A percentile compares a stretch with the other conserved stretches of the same genome.
Conservation (phyloP, 2,888 invertebrate genomes). For the Conistra vaccinii region DNA sequence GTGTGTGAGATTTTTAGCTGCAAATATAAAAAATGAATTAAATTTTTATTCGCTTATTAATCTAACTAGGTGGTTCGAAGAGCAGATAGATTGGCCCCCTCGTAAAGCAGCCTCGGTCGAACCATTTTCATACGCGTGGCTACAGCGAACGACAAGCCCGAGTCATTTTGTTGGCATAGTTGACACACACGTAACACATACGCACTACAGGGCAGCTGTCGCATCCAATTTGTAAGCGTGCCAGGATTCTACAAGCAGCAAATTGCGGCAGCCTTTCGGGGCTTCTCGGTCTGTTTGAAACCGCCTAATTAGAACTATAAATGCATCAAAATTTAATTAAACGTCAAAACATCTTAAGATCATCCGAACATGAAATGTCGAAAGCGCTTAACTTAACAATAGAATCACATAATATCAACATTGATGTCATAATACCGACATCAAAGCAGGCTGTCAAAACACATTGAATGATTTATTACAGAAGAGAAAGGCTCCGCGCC, state of each 20-base stretch:
- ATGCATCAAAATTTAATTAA: conserved; percentile 38
- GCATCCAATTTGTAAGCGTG: background rate
- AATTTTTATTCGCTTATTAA: background rate
- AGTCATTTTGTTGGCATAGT: background rate
- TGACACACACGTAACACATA: background rate
- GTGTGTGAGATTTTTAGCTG: background rate
- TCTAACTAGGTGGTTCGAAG: background rate
- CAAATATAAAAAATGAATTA: background rate
- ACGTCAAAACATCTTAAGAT: conserved; percentile 38
- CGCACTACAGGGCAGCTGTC: background rate
- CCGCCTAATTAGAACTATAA: background rate
- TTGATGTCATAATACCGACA: conserved; percentile 52
- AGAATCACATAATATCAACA: conserved; percentile 45
- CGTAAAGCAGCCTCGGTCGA: background rate
- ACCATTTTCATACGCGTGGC: background rate
- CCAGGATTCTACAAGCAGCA: background rate
- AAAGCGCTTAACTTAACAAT: conserved; percentile 45
- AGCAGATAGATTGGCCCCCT: background rate
- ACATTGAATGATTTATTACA: conserved; percentile 73
- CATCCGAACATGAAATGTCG: conserved; percentile 33
- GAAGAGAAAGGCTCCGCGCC: conserved; percentile 86
- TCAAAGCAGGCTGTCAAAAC: conserved; percentile 60
- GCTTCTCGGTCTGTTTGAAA: background rate
- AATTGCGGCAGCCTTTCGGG: background rate
- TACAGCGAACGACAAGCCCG: background rate